Evolutionary conservation across 92 coral and sea anemone species (phyloP), one percentile per base, ranked within the genome.

Genomic region (Phymanthus crucifer): DNA sequence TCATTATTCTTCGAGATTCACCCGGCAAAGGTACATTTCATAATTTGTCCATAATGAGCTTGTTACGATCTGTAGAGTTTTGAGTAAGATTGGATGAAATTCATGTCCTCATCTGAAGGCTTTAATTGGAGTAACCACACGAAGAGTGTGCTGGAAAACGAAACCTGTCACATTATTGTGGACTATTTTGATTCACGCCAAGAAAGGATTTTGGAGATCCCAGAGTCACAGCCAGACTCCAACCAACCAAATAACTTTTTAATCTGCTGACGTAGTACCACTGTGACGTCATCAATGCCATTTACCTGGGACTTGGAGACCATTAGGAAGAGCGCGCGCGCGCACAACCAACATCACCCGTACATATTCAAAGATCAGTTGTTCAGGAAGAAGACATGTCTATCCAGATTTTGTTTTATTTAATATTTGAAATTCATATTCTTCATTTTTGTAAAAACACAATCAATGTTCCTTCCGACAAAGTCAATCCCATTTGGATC

Each of bases 281-380:
- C 33, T 76, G 40, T 76, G 80, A 76, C 80, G 81, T 77, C 81
- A 77, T 40, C 31, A 77, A 61, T 61, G 16, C 68, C 68, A 61
- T 61, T 61, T 61, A 61, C 14, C 48, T 43, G 0, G 18, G 48
- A 43, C 48, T 43, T 0, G 18, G 48, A 43, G n/a, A 54, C 32
- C 68, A 24, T 77, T 6, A 3, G 23, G 65, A 10, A 54, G 40
- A 64, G 36, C 72, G 81, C 81, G 72, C 81, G 81, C 81, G 40
- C n/a, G 43, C 33, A 64, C 45, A 52, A 50, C 54, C 54, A 54
- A 64, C 31, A 38, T 38, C 32, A 23, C 56, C 29, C 48, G 18
- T 10, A 11, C 48, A 43, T 43, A 43, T 43, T 43, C 14, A 10
- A 38, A 10, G 14, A 43, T 43, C 48, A 43, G 48, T 10, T 43